Conservation (phyloP, 92 coral and sea anemone genomes). For the Porites rus region DNA sequence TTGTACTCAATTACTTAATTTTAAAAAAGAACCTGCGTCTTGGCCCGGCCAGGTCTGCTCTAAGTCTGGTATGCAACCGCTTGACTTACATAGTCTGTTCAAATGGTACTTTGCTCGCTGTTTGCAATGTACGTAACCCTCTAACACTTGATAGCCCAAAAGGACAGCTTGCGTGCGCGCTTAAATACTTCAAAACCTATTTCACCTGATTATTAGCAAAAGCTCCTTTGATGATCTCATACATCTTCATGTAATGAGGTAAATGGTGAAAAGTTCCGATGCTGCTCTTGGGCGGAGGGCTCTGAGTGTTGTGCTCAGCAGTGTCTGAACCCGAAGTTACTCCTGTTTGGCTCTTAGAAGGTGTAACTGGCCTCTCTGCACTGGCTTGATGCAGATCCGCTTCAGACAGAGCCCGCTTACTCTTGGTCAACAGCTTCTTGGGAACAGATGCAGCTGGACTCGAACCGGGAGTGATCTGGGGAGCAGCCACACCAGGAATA, state of each 20-base stretch:
- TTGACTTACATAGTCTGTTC: too few species aligned
- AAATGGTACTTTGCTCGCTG: too few species aligned
- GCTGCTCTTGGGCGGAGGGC: slow-evolving; percentile 82
- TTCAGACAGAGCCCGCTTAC: slow-evolving; percentile 85
- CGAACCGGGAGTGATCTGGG: slow-evolving; percentile 72
- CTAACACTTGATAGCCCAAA: too few species aligned
- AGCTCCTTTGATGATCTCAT: slow-evolving; percentile 91
- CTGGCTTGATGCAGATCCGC: slow-evolving; percentile 69
- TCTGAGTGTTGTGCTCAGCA: slow-evolving; percentile 68
- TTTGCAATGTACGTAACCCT: too few species aligned
- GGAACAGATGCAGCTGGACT: slow-evolving; percentile 77
- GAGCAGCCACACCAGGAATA: slow-evolving; percentile 80
- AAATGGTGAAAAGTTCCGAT: slow-evolving; percentile 87
- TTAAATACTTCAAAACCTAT: not conserved
- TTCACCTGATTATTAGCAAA: slow-evolving; percentile 88
- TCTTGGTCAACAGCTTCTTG: slow-evolving; percentile 88
- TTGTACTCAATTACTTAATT: too few species aligned
- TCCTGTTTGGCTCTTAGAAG: slow-evolving; percentile 75
- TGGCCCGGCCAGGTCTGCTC: too few species aligned
- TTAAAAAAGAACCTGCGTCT: too few species aligned
- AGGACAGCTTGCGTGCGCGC: not conserved
- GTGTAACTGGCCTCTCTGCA: slow-evolving; percentile 65
- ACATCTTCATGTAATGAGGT: slow-evolving; percentile 92
- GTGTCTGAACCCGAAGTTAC: slow-evolving; percentile 62
- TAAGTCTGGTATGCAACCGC: too few species aligned